These are phyloP conservation scores for Eciton burchellii DNA, from an alignment of 1,140 invertebrate genomes.

Conservation along the genomic window DNA sequence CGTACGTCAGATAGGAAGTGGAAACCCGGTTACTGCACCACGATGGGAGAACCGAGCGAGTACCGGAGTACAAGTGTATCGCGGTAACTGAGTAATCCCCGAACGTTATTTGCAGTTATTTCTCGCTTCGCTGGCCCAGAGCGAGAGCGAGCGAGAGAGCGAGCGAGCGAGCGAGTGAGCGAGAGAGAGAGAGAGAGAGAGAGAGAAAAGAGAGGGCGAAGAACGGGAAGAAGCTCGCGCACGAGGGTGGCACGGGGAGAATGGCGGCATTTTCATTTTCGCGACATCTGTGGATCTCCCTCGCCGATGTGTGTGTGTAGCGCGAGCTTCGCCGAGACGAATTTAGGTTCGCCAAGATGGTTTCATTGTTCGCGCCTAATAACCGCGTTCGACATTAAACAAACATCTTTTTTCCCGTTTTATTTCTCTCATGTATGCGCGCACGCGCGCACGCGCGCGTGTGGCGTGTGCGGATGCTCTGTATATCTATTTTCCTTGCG, in stretches of 20 bases:
- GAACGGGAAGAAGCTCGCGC: neutral
- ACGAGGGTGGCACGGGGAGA: too few relatives aligned
- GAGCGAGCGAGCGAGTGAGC: too few relatives aligned
- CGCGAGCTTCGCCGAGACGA: too few relatives aligned
- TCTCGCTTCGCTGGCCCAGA: conserved; percentile 79
- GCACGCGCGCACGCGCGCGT: too few relatives aligned
- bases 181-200: conserved; percentile 27
- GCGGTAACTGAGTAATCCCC: conserved; percentile 85
- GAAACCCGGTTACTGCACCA: conserved; percentile 72
- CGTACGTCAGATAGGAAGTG: conserved; percentile 60
- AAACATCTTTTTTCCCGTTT: neutral
- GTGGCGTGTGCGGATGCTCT: neutral
- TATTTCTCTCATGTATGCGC: too few relatives aligned
- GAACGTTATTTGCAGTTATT: conserved; percentile 85
- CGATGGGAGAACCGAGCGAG: conserved; percentile 34
- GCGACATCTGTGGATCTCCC: conserved; percentile 60
- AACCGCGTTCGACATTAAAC: neutral
- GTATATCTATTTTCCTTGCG: conserved; percentile 21
- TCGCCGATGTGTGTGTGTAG: neutral
- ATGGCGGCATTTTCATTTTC: conserved; percentile 76
- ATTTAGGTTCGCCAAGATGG: too few relatives aligned
- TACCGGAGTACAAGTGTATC: conserved; percentile 79
- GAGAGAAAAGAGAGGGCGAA: too few relatives aligned
- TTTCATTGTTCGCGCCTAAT: neutral
- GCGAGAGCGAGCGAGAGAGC: conserved; percentile 28